A percentile compares a stretch with the other conserved stretches of the same genome.
Evolutionary conservation across 2,113 vertebrate genomes (phyloP).

Genomic region (Conger conger): DNA sequence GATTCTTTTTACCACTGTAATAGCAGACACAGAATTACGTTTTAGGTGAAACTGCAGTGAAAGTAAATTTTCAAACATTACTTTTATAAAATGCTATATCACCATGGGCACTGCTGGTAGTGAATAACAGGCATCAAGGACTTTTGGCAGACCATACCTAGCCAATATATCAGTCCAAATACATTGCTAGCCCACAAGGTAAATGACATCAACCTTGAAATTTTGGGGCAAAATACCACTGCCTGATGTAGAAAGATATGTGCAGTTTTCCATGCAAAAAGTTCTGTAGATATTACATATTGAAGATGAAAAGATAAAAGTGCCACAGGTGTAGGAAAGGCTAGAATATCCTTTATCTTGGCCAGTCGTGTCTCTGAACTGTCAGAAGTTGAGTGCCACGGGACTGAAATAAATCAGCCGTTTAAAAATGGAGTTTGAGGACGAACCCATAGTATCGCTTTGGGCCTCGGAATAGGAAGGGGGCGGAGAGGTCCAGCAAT

Average conservation of each 20-base stretch:
- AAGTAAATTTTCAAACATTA: not conserved
- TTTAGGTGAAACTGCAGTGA: not conserved
- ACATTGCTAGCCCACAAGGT: too few species aligned
- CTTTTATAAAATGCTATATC: not conserved
- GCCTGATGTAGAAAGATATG: too few species aligned
- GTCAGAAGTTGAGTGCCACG: not conserved
- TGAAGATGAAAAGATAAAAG: too few species aligned
- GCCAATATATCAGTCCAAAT: not conserved
- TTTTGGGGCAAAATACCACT: too few species aligned
- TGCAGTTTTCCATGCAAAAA: too few species aligned
- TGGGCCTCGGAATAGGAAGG: slow-evolving; percentile 82
- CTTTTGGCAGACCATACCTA: not conserved
- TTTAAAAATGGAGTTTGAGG: not conserved
- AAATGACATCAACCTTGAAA: too few species aligned
- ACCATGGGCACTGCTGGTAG: not conserved
- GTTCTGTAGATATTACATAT: too few species aligned
- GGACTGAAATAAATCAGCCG: not conserved
- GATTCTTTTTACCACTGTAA: not conserved
- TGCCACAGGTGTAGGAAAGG: too few species aligned
- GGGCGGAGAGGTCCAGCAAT: slow-evolving; percentile 77
- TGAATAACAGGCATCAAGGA: not conserved
- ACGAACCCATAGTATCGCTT: slow-evolving; percentile 82
- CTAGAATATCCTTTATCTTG: too few species aligned
- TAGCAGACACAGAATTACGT: not conserved
- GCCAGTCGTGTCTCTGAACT: not conserved